Conservation (phyloP, 2,888 invertebrate genomes). For the Dasysyrphus tricinctus region DNA sequence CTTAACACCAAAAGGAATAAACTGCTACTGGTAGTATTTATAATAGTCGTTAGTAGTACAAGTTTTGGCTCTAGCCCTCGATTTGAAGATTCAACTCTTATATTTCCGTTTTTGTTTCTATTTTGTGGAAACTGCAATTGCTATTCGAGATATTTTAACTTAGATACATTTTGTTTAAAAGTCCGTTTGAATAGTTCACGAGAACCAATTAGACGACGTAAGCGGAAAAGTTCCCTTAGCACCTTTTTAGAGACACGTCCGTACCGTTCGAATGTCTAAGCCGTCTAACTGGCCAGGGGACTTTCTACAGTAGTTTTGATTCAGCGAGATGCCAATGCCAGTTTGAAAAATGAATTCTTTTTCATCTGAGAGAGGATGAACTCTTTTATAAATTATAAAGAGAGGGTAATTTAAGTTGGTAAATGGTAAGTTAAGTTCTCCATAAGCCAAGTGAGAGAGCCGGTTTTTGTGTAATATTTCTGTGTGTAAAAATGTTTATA, state of each 20-base stretch:
- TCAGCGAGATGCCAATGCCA: conserved; percentile 16
- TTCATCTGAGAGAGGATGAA: conserved; percentile 53
- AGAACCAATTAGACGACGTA: conserved; percentile 45
- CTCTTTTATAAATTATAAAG: not conserved
- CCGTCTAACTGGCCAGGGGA: conserved; percentile 65
- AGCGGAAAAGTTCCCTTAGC: conserved; percentile 67
- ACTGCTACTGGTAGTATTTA: not conserved
- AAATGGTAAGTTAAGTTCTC: not conserved
- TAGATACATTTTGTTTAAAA: too few species aligned
- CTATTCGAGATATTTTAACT: conserved; percentile 1
- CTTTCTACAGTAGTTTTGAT: conserved; percentile 70
- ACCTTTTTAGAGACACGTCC: conserved; percentile 65
- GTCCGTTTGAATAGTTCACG: not conserved
- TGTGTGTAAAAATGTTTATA: conserved; percentile 2
- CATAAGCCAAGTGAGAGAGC: conserved; percentile 21
- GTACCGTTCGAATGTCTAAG: conserved; percentile 68
- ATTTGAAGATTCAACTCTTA: conserved; percentile 18
- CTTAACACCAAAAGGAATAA: conserved; percentile 36
- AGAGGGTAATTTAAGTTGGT: not conserved
- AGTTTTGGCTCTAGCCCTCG: conserved; percentile 31
- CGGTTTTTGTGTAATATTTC: not conserved
- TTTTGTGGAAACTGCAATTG: conserved; percentile 16
- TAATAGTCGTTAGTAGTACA: not conserved
- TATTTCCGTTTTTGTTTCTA: conserved; percentile 46
- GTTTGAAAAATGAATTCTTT: conserved; percentile 45